Conservation (phyloP, 1,140 invertebrate species). For the Acyrthosiphon pisum region DNA sequence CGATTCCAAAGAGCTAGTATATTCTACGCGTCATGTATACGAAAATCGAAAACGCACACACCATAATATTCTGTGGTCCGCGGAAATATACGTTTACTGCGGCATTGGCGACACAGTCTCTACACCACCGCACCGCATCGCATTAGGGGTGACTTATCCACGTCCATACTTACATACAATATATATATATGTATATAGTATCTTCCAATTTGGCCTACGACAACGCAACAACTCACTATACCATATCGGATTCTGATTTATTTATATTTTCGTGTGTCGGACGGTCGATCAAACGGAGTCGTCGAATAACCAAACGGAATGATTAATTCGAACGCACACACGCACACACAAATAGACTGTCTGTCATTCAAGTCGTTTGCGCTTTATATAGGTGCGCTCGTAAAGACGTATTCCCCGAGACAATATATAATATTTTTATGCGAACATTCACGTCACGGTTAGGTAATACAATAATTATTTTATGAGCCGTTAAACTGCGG, state of each 20-base stretch:
- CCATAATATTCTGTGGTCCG: not conserved
- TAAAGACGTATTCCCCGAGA: not conserved
- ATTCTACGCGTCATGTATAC: not conserved
- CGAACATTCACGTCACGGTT: not conserved
- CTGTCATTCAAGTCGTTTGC: too few relatives aligned
- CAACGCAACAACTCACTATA: too few relatives aligned
- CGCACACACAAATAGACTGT: too few relatives aligned
- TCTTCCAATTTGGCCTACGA: not conserved
- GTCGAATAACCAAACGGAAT: not conserved
- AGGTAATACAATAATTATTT: not conserved
- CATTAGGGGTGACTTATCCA: too few relatives aligned
- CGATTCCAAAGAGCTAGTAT: not conserved
- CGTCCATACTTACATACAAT: not conserved
- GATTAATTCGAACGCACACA: not conserved
- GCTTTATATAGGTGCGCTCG: too few relatives aligned
- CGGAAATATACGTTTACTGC: not conserved
- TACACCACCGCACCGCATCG: too few relatives aligned
- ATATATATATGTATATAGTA: not conserved
- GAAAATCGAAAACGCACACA: not conserved
- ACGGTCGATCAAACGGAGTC: not conserved
- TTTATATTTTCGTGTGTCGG: not conserved
- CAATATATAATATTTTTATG: not conserved
- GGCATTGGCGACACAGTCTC: not conserved
- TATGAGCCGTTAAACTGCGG: conserved; percentile 38
- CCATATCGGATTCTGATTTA: not conserved